Evolutionary conservation across 2,888 invertebrate genomes (phyloP), one percentile per base, ranked within the genome.

Genomic region (Phlogophora meticulosa): DNA sequence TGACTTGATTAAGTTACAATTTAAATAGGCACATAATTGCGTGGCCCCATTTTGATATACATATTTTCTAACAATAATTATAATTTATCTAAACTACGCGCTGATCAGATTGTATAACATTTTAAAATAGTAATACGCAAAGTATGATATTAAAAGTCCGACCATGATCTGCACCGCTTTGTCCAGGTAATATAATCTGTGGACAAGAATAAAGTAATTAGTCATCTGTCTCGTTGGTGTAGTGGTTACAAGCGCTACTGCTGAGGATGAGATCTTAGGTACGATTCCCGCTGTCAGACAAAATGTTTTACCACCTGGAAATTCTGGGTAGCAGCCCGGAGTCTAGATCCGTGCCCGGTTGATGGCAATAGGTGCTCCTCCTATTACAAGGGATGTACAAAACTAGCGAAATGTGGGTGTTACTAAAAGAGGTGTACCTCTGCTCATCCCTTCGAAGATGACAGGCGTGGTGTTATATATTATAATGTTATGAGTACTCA

Each of bases 101-200:
- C 56, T 81, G 28, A 82, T 57, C 1, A 72, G 7, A 36, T 79
- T 67, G 17, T 72, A 83, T 53, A 82, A 20, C 46, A 77, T 51
- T n/a, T 71, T 81, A 1, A 72, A 61, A 13, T 82, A 82, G n/a
- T 76, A 79, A 43, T 81, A 82, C 0, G 49, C 38, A 2, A 83
- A 64, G 32, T 82, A 82, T 0, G 70, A 38, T 13, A 83, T 0
- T 22, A 83, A 42, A 10, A 83, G 3, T 0, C 72, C 76, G 0
- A 82, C 36, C 15, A 63, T 53, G 0, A 81, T 62, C 49, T 84
- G 82, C 10, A 87, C 81, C 0, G 83, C 72, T 76, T 89, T 92
- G 86, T 96, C 96, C 66, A 96, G 77, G 75, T 96, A 93, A 84
- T 96, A 96, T 20, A 96, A 88, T 64, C 95, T 96, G 93, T 62